These are phyloP conservation scores for Grapholita molesta DNA, from an alignment of 1,140 invertebrate species.

Conservation along the genomic window DNA sequence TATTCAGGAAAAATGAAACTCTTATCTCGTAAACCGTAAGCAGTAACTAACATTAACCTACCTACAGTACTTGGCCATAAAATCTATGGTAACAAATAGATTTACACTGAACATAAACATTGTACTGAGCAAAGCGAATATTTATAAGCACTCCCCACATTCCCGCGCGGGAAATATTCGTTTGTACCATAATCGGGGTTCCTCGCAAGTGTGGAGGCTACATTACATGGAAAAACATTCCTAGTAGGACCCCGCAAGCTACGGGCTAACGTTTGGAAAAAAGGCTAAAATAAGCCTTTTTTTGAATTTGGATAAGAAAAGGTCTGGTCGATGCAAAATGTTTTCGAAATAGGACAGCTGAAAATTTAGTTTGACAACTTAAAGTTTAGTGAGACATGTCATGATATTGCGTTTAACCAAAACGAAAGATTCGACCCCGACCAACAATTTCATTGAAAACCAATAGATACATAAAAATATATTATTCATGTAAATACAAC, in stretches of 20 bases:
- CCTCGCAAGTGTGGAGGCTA: neutral
- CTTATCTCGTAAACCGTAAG: conserved; percentile 48
- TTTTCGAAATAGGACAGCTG: no score
- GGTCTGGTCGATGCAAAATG: no score
- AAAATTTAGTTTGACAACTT: neutral
- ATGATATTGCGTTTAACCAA: neutral
- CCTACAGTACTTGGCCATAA: conserved; percentile 71
- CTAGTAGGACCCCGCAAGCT: no score
- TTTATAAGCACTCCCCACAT: conserved; percentile 16
- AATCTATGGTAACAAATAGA: conserved; percentile 71
- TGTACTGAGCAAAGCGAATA: conserved; percentile 64
- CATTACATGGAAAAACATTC: conserved; percentile 21
- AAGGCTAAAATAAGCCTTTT: no score
- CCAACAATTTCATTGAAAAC: conserved; percentile 29
- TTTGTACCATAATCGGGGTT: neutral
- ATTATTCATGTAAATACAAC: conserved; percentile 63
- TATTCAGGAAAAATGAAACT: neutral
- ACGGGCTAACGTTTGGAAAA: no score
- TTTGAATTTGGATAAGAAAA: no score
- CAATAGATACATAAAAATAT: conserved; percentile 59
- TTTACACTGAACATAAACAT: conserved; percentile 47
- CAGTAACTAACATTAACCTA: conserved; percentile 53
- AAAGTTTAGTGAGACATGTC: neutral
- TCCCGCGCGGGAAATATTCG: conserved; percentile 15
- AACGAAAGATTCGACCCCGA: neutral